These are phyloP conservation scores for Dasyprocta punctata DNA, from an alignment of 2,113 vertebrate genomes.

Conservation along the genomic window DNA sequence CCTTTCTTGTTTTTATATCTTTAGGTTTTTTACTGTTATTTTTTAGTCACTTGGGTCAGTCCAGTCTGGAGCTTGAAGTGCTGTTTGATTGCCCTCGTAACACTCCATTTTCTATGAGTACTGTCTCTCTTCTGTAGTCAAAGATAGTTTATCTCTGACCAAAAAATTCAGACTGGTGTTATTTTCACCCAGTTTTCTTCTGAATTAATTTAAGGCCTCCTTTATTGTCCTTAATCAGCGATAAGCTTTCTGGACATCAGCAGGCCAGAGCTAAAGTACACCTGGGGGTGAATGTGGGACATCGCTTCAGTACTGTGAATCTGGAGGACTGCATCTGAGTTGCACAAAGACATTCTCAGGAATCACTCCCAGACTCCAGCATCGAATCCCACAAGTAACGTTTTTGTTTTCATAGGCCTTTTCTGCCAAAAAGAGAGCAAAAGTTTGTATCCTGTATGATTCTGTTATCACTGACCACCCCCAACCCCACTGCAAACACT, in stretches of 20 bases:
- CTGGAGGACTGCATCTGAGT: background rate
- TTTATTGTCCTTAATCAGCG: background rate
- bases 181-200: too few species aligned
- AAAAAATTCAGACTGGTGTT: too few species aligned
- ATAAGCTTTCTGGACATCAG: background rate
- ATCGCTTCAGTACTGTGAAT: background rate
- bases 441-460: background rate
- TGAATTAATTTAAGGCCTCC: too few species aligned
- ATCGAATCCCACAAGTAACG: background rate
- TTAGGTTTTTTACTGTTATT: too few species aligned
- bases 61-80: too few species aligned
- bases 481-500: background rate
- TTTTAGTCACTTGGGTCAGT: too few species aligned
- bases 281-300: background rate
- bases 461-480: background rate
- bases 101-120: too few species aligned
- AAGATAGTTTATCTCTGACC: too few species aligned
- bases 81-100: too few species aligned
- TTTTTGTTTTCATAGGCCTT: background rate
- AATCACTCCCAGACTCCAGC: background rate
- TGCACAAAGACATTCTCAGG: background rate
- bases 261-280: too few species aligned
- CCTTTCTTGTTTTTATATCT: too few species aligned
- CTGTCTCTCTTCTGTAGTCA: too few species aligned
- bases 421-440: background rate